phyloP scores from a whole-genome alignment of 2,113 vertebrate genomes.

The Carassius auratus region DNA sequence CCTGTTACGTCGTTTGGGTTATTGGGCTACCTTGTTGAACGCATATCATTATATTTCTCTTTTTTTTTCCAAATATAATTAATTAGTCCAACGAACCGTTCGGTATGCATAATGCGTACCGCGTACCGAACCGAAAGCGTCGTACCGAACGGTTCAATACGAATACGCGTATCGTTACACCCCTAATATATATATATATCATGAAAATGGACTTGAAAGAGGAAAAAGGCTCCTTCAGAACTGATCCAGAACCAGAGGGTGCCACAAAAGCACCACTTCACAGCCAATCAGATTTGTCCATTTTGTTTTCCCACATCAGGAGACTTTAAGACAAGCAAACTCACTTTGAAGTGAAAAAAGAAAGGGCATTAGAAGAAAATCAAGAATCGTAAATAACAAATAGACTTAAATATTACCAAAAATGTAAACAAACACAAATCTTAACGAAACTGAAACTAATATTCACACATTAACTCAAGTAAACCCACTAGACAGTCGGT shows the following conservation, averaged over 20 bases:
- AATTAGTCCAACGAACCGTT: too few relatives aligned
- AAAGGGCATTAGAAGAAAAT: background rate
- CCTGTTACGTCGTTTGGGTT: too few relatives aligned
- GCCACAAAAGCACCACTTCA: background rate
- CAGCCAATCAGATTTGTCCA: background rate
- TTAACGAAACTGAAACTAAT: conserved; percentile 5
- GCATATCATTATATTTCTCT: too few relatives aligned
- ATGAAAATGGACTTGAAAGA: too few relatives aligned
- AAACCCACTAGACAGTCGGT: background rate
- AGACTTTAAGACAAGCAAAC: conserved; percentile 13
- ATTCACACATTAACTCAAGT: conserved; percentile 14
- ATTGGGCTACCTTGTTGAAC: too few relatives aligned
- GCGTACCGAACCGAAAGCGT: too few relatives aligned
- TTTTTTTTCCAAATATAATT: too few relatives aligned
- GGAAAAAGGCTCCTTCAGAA: background rate
- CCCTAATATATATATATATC: too few relatives aligned
- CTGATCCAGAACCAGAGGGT: conserved; percentile 15
- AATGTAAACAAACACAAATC: conserved; percentile 15
- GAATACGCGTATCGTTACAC: too few relatives aligned
- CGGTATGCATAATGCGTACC: too few relatives aligned
- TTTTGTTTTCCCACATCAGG: background rate
- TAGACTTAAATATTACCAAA: conserved; percentile 23
- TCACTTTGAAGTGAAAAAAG: background rate
- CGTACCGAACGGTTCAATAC: too few relatives aligned
- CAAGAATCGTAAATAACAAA: background rate